Evolutionary conservation across 2,888 invertebrate genomes (phyloP).

Genomic region (Spatulosminthurus flaviceps): DNA sequence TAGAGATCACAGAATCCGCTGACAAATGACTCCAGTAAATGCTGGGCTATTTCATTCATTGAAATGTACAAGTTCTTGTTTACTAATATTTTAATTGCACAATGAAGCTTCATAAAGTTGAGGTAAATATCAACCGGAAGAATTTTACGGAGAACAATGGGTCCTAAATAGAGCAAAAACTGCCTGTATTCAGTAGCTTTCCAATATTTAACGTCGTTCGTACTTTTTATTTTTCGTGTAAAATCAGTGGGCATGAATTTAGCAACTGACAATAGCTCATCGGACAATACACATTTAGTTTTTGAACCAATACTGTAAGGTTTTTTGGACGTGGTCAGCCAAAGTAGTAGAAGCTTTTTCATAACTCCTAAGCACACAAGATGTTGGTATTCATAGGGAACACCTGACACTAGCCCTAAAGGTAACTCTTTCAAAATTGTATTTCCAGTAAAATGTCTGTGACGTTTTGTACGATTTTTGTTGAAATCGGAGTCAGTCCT

Average conservation of each 20-base stretch:
- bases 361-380: slow-evolving; percentile 41
- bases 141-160: slow-evolving; percentile 55
- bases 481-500: slow-evolving; percentile 42
- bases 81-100: slow-evolving; percentile 37
- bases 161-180: slow-evolving; percentile 63
- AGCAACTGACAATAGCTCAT: not conserved
- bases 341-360: slow-evolving; percentile 35
- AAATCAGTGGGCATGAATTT: slow-evolving; percentile 56
- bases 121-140: slow-evolving; percentile 50
- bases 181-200: slow-evolving; percentile 64
- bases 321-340: not conserved
- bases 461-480: slow-evolving; percentile 40
- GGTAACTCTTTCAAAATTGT: slow-evolving; percentile 8
- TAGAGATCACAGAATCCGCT: not conserved
- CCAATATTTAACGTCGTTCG: slow-evolving; percentile 61
- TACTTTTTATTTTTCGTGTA: slow-evolving; percentile 58
- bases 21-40: not conserved
- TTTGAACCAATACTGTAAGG: not conserved
- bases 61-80: not conserved
- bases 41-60: not conserved
- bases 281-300: not conserved
- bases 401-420: slow-evolving; percentile 25
- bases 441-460: not conserved
- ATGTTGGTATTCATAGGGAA: slow-evolving; percentile 45
- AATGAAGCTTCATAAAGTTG: slow-evolving; percentile 42